phyloP scores from a whole-genome alignment of 2,113 vertebrate genomes.

The Hemichromis elongatus region DNA sequence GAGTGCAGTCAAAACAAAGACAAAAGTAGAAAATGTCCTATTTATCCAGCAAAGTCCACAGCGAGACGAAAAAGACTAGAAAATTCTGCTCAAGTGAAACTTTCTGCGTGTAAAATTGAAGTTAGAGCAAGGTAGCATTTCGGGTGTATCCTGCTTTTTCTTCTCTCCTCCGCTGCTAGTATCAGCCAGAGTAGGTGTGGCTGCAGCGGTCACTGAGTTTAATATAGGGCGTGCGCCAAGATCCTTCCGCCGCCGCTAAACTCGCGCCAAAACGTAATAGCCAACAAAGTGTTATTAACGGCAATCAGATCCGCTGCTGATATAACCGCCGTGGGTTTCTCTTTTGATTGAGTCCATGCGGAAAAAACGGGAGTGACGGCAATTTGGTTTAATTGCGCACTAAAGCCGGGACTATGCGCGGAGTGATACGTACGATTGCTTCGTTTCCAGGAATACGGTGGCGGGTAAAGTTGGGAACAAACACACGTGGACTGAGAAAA shows the following conservation, averaged over 20 bases:
- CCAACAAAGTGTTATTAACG: accelerated
- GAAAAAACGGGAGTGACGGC: accelerated
- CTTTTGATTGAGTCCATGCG: not conserved
- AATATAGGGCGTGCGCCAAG: not conserved
- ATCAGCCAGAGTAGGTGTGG: conserved; percentile 71
- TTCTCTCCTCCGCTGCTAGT: not conserved
- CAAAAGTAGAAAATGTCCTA: not conserved
- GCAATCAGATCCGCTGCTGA: accelerated
- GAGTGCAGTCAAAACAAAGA: not conserved
- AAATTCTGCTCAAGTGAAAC: not conserved
- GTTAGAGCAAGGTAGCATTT: conserved; percentile 20
- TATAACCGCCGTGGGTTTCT: accelerated
- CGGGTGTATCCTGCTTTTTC: not conserved
- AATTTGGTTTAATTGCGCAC: accelerated
- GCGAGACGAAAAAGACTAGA: accelerated
- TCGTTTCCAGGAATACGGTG: conserved; percentile 71
- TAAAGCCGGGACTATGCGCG: conserved; percentile 32
- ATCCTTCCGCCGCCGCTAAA: conserved; percentile 50
- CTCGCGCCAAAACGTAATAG: conserved; percentile 70
- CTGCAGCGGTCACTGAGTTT: conserved; percentile 12
- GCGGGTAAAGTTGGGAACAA: conserved; percentile 56
- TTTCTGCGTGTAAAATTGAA: conserved; percentile 14
- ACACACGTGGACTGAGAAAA: conserved; percentile 64
- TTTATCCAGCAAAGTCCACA: conserved; percentile 24
- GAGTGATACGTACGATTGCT: conserved; percentile 29